Base-by-base conservation (phyloP, 1,140 invertebrate genomes). In the Metopolophium dirhodum region DNA sequence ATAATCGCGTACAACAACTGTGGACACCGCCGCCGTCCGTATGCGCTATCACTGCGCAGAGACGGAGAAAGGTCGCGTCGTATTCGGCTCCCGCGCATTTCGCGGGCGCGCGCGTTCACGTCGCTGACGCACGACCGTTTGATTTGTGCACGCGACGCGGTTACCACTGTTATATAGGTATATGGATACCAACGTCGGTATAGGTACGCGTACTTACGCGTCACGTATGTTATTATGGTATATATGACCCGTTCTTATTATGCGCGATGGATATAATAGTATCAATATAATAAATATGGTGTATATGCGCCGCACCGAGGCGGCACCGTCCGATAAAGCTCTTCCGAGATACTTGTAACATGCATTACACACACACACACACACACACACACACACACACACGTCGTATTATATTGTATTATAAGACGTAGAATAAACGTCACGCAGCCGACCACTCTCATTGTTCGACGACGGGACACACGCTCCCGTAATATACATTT, bases 71-170 rank as follows among this genome's bases (percentile, higher is more conserved):
- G 61, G 61, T 77, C 51, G 51, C 30, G 61, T 77, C 61, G 26
- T 7, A 86, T 30, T 86, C 11, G 41, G 86, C 86, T 88, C 86
- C 45, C 86, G 86, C 8, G 49, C 47, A 47, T 14, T 47, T n/a
- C 7, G 49, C 86, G 47, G n/a, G 47, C 83, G 37, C 83, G 45
- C 45, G n/a, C 45, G 86, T 47, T n/a, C 86, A n/a, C 30, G 45
- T n/a, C n/a, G 1, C 49, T 30, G 85, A 86, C 85, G 30, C 86
- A 88, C 86, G 86, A 88, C 45, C 86, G 86, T 88, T 88, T 88
- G 86, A 88, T 88, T 88, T 88, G 86, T 88, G 45, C 45, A 35
- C 77, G 35, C 35, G 82, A 37, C 82, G 35, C 37, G 1, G 30
- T 83, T 83, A 83, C 61, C 14, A 18, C 61, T 61, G 22, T 77